Base-by-base conservation (phyloP, 2,113 vertebrate species). In the Callopanchax toddi region DNA sequence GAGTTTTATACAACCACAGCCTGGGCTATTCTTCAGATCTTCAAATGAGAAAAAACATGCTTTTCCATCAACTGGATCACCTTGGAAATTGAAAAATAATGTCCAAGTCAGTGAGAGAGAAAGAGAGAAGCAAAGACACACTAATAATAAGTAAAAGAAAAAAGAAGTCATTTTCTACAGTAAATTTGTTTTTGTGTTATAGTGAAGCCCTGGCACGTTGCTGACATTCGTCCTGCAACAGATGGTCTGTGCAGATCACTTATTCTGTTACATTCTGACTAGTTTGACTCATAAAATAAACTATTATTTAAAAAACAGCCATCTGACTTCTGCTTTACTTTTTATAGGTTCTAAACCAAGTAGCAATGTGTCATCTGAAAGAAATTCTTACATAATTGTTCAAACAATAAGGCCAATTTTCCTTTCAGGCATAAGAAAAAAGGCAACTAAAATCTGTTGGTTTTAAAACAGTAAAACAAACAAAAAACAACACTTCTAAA, bases 21-120 rank as follows among this genome's bases (percentile, higher is more conserved):
- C 63, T 61, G 46, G 58, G 62, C 40, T 60, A 44, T 25, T 62
- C 29, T 43, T 76, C 11, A 50, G 9, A 39, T 34, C 53, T 56
- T 37, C 11, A 56, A 29, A 74, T 71, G 39, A 63, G 20, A 62
- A 60, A 66, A 64, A 71, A 46, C 21, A 40, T 16, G 23, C 67
- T 85, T 49, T 37, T 53, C 25, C 22, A 37, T 68, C 21, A 51
- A 67, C 51, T 36, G 21, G 39, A 67, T 82, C 43, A 42, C 49
- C 44, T 20, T 68, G 32, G 66, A 57, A 61, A 74, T 71, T 32
- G 40, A 45, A 56, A 78, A 53, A 60, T 26, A 44, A 56, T 26
- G 15, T 32, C 45, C 29, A 6, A 26, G 6, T 6, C 26, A 26
- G 26, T 11, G 21, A 34, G 63, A 32, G 56, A 46, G 63, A 42